Percentiles rank a stretch among this genome's conserved stretches.
These are phyloP conservation scores for Coreius guichenoti DNA, from an alignment of 2,797 vertebrate species.

Conservation along the genomic window DNA sequence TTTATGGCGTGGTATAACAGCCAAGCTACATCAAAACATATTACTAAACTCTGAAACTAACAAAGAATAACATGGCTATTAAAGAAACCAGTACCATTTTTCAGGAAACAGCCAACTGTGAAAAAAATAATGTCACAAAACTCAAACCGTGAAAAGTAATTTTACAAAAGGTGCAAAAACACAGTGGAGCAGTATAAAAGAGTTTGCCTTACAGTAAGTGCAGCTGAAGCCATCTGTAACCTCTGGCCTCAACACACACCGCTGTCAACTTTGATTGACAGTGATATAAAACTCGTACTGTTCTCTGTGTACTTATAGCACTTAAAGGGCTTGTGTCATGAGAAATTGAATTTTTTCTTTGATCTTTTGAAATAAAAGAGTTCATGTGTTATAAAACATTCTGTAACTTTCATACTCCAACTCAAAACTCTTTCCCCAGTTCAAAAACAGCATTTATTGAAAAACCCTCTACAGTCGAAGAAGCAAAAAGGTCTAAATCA, in stretches of 20 bases:
- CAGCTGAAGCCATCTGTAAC: slow-evolving; percentile 32
- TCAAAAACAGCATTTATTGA: background rate
- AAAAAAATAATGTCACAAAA: slow-evolving; percentile 27
- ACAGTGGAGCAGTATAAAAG: background rate
- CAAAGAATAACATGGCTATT: slow-evolving; percentile 4
- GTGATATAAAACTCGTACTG: slow-evolving; percentile 13
- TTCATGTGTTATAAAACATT: background rate
- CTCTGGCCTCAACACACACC: slow-evolving; percentile 32
- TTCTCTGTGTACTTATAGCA: slow-evolving; percentile 8
- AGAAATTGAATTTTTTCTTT: background rate
- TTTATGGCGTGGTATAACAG: background rate
- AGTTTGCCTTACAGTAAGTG: slow-evolving; percentile 21
- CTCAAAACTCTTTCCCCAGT: background rate
- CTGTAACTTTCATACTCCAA: background rate
- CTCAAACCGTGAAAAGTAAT: slow-evolving; percentile 18
- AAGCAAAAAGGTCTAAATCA: background rate
- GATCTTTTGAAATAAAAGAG: slow-evolving; percentile 16
- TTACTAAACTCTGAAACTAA: slow-evolving; percentile 12
- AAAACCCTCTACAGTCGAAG: background rate
- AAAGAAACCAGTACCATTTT: slow-evolving; percentile 4
- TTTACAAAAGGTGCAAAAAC: background rate
- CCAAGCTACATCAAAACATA: background rate
- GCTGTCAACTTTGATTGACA: slow-evolving; percentile 23
- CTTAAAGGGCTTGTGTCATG: background rate
- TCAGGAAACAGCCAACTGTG: slow-evolving; percentile 27